Conservation (phyloP, 2,113 vertebrate species). For the Muntiacus muntjak region DNA sequence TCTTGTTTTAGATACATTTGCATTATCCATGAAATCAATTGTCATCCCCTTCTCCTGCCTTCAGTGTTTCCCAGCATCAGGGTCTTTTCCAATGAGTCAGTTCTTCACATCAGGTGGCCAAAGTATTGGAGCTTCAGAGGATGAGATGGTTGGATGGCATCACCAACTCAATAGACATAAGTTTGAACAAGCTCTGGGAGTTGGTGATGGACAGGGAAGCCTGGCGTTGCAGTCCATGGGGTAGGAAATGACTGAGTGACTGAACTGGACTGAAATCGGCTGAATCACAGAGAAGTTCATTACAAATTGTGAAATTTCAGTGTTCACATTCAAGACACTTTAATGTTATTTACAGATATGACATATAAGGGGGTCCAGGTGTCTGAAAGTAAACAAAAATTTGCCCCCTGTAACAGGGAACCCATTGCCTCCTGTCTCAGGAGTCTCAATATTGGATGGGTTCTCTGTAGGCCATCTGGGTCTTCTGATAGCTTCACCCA, state of each 20-base stretch:
- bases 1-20: slow-evolving; percentile 8
- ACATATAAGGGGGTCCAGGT: neutral
- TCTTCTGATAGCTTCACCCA: neutral
- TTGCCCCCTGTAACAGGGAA: neutral
- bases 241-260: neutral
- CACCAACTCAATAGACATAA: neutral
- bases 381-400: neutral
- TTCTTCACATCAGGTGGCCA: neutral
- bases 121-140: neutral
- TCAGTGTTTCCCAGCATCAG: neutral
- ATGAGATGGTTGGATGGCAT: neutral
- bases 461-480: neutral
- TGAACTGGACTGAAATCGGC: neutral
- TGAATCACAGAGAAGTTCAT: neutral
- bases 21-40: neutral
- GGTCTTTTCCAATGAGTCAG: neutral
- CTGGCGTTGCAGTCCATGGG: neutral
- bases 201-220: neutral
- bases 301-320: neutral
- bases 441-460: neutral
- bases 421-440: neutral
- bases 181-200: neutral
- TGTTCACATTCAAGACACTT: neutral
- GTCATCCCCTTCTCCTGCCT: neutral
- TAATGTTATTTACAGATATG: neutral